Conservation (phyloP, 2,888 invertebrate species). For the Eurytoma californica region DNA sequence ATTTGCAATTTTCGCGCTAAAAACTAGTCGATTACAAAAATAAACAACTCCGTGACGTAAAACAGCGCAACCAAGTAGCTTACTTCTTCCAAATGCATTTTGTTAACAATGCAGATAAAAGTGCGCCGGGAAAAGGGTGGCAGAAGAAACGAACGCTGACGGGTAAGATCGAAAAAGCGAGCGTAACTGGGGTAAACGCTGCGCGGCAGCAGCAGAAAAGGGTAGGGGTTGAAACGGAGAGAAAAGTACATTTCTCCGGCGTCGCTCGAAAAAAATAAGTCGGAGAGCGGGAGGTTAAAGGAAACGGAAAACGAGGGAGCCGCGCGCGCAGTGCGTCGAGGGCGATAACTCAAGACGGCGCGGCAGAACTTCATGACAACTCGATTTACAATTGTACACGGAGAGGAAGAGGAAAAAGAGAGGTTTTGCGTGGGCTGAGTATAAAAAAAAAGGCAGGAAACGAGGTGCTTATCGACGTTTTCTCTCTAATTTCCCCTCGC, state of each 20-base stretch:
- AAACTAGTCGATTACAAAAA: no score
- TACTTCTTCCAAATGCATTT: no score
- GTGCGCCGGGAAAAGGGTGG: no score
- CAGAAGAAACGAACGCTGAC: neutral
- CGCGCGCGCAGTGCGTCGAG: constrained; percentile 38
- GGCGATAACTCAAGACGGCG: constrained; percentile 60
- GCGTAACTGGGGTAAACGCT: neutral
- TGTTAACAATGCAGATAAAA: no score
- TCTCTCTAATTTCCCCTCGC: constrained; percentile 31
- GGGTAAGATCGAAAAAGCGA: neutral
- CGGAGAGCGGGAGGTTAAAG: neutral
- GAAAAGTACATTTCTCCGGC: no score
- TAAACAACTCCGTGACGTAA: no score
- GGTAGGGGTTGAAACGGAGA: neutral
- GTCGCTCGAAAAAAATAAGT: constrained; percentile 14
- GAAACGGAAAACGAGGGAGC: constrained; percentile 5
- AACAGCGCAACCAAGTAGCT: no score
- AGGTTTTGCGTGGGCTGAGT: neutral
- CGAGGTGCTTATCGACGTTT: constrained; percentile 16
- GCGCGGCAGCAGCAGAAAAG: neutral
- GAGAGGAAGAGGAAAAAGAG: neutral
- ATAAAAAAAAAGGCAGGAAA: neutral
- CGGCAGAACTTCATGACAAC: constrained; percentile 52
- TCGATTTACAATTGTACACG: constrained; percentile 63
- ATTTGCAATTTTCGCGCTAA: no score